Conservation (phyloP, 2,797 vertebrate genomes). For the Thaleichthys pacificus region DNA sequence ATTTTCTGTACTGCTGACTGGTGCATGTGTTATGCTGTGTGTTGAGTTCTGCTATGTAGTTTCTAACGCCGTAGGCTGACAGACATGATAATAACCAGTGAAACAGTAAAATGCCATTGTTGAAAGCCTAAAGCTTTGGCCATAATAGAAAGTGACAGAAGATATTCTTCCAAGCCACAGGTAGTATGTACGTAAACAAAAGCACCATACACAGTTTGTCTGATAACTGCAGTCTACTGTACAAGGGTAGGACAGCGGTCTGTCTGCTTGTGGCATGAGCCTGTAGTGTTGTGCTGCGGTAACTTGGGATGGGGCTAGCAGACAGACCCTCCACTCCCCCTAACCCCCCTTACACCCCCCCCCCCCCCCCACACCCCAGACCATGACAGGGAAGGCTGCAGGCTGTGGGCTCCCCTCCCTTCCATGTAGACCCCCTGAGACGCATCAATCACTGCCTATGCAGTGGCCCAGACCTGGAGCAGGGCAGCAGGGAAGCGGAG, state of each 20-base stretch:
- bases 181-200: not conserved
- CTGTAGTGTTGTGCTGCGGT: conserved; percentile 13
- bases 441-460: conserved; percentile 62
- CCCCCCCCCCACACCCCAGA: not conserved
- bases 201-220: not conserved
- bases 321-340: conserved; percentile 25
- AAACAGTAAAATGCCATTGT: not conserved
- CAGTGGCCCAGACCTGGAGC: conserved; percentile 46
- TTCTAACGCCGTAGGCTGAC: not conserved
- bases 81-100: not conserved
- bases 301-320: conserved; percentile 23
- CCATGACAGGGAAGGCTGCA: conserved; percentile 28
- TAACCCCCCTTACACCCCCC: not conserved
- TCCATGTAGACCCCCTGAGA: conserved; percentile 57
- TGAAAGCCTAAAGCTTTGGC: not conserved
- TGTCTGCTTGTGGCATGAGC: not conserved
- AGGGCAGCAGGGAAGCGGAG: conserved; percentile 21
- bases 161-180: not conserved
- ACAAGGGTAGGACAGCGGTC: not conserved
- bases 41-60: not conserved
- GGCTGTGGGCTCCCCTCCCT: conserved; percentile 38
- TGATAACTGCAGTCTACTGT: not conserved
- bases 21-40: not conserved
- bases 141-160: not conserved
- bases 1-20: not conserved